Conservation (phyloP, 2,888 invertebrate genomes). For the Leucophenga maculata region DNA sequence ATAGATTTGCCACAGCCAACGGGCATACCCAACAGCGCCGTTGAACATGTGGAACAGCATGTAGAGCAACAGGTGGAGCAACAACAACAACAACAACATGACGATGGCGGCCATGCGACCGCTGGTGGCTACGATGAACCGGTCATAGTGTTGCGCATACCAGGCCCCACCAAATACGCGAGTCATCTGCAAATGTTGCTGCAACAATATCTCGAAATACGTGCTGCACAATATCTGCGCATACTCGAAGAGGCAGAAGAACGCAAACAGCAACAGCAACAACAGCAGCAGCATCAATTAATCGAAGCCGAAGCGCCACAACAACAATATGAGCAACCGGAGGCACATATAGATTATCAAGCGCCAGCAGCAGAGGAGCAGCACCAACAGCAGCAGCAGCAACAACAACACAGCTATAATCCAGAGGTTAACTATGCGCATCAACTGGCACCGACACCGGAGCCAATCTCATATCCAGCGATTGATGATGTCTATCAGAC, state of each 20-base stretch:
- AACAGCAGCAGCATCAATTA: slow-evolving; percentile 39
- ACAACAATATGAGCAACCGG: slow-evolving; percentile 40
- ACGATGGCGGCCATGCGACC: slow-evolving; percentile 19
- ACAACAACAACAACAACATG: slow-evolving; percentile 28
- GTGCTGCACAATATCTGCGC: slow-evolving; percentile 70
- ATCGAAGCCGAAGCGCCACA: slow-evolving; percentile 32
- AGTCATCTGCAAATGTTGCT: slow-evolving; percentile 69
- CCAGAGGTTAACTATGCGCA: slow-evolving; percentile 55
- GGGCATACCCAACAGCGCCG: neutral
- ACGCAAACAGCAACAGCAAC: slow-evolving; percentile 55
- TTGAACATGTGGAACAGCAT: slow-evolving; percentile 36
- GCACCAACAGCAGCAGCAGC: slow-evolving; percentile 29
- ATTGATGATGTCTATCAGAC: slow-evolving; percentile 67
- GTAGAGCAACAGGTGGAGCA: slow-evolving; percentile 28
- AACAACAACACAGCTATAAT: slow-evolving; percentile 43
- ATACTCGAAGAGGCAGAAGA: slow-evolving; percentile 68
- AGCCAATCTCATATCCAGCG: slow-evolving; percentile 57
- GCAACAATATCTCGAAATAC: slow-evolving; percentile 71
- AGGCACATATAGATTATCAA: slow-evolving; percentile 38
- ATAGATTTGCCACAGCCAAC: slow-evolving; percentile 50
- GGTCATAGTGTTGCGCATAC: slow-evolving; percentile 70
- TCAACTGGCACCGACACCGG: slow-evolving; percentile 50
- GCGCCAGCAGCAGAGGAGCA: slow-evolving; percentile 30
- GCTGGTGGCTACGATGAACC: slow-evolving; percentile 63
- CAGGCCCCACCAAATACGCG: slow-evolving; percentile 71